These are phyloP conservation scores for Dexiosoma caninum DNA, from an alignment of 2,888 invertebrate species.

Conservation along the genomic window DNA sequence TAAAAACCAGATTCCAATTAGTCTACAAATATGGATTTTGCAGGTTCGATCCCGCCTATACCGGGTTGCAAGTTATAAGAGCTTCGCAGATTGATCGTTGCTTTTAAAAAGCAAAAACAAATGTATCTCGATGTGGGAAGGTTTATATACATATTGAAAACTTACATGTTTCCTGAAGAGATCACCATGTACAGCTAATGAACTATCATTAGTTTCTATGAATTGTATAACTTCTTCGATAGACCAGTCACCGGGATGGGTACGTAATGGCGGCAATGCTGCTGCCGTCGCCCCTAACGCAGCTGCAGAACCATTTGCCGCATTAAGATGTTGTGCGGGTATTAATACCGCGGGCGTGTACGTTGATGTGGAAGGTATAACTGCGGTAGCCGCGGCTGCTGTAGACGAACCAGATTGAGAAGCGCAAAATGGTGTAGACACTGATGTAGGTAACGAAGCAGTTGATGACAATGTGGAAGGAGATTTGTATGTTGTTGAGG, in stretches of 20 bases:
- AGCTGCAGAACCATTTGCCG: constrained; percentile 67
- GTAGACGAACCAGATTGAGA: constrained; percentile 75
- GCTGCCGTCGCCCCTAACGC: constrained; percentile 69
- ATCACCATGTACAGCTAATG: constrained; percentile 91
- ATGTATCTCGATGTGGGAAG: no score
- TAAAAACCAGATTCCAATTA: no score
- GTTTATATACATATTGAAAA: constrained; percentile 69
- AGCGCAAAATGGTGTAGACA: constrained; percentile 74
- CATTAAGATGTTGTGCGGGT: constrained; percentile 64
- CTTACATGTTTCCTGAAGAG: constrained; percentile 95
- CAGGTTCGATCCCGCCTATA: no score
- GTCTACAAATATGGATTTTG: no score
- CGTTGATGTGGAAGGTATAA: constrained; percentile 65
- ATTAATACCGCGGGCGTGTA: constrained; percentile 74
- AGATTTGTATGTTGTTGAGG: constrained; percentile 71
- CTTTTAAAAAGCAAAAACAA: no score
- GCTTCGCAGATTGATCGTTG: no score
- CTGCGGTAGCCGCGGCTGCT: constrained; percentile 76
- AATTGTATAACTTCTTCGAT: constrained; percentile 96
- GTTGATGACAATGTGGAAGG: constrained; percentile 74
- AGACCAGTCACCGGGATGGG: constrained; percentile 90
- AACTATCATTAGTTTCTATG: constrained; percentile 90
- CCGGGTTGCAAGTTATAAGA: no score
- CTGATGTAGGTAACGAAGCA: constrained; percentile 74
- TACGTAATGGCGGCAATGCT: constrained; percentile 76